These are phyloP conservation scores for Mobula hypostoma DNA, from an alignment of 2,113 vertebrate species.

Conservation along the genomic window DNA sequence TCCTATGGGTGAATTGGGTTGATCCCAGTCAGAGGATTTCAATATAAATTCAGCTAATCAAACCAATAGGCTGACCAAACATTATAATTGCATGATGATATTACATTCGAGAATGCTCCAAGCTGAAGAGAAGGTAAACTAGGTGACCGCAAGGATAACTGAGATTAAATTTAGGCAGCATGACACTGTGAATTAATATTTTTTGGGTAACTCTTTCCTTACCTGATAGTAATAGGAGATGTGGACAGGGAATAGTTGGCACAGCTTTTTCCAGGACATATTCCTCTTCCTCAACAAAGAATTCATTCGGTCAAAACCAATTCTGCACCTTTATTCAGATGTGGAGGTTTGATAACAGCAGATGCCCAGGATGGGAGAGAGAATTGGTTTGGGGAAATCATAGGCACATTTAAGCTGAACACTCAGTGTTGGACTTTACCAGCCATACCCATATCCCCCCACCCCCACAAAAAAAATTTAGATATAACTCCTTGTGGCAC, in stretches of 20 bases:
- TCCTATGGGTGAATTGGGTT: neutral
- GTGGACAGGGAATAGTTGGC: neutral
- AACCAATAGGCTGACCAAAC: neutral
- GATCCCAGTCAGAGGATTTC: neutral
- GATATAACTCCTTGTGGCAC: neutral
- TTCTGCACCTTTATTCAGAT: neutral
- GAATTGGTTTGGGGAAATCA: neutral
- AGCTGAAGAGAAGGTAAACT: neutral
- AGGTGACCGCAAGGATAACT: neutral
- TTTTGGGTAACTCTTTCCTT: neutral
- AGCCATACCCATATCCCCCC: too few relatives aligned
- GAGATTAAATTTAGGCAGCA: neutral
- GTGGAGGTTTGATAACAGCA: neutral
- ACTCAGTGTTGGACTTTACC: too few relatives aligned
- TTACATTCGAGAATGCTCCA: neutral
- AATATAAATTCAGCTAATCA: neutral
- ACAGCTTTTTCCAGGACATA: neutral
- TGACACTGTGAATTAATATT: neutral
- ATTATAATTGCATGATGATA: neutral
- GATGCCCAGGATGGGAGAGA: neutral
- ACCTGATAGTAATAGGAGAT: neutral
- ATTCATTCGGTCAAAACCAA: neutral
- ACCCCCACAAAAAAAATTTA: too few relatives aligned
- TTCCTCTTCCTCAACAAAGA: neutral
- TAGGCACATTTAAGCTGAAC: neutral